Percentiles rank a stretch among this genome's conserved stretches.
These are phyloP conservation scores for Corythaixoides concolor DNA, from an alignment of 2,113 vertebrate species.

Conservation along the genomic window DNA sequence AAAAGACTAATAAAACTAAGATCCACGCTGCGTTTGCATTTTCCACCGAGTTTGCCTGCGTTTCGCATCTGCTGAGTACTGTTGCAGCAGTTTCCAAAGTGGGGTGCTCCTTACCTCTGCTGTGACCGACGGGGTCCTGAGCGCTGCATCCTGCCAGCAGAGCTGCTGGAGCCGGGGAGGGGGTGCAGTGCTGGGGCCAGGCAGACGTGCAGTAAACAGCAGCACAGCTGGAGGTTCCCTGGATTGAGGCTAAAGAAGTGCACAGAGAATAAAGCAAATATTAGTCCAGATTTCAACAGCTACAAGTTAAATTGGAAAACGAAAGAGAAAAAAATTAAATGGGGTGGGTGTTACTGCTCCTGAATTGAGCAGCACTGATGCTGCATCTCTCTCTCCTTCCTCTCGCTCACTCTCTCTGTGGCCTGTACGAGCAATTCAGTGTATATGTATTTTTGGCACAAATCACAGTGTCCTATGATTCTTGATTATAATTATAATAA, in stretches of 20 bases:
- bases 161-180: not conserved
- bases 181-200: too few species aligned
- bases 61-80: not conserved
- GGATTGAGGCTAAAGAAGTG: not conserved
- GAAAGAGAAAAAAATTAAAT: constrained; percentile 25
- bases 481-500: constrained; percentile 81
- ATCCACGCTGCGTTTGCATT: not conserved
- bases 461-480: constrained; percentile 74
- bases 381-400: not conserved
- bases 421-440: constrained; percentile 44
- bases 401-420: not conserved
- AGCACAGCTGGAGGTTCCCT: not conserved
- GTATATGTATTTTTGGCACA: constrained; percentile 72
- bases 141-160: not conserved
- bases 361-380: constrained; percentile 1
- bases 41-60: not conserved
- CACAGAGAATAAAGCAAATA: not conserved
- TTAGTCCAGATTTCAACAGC: not conserved
- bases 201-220: not conserved
- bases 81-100: not conserved
- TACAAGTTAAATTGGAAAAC: not conserved
- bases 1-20: not conserved
- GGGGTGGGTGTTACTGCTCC: not conserved
- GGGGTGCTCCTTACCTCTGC: accelerated
- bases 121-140: not conserved